Evolutionary conservation across 2,888 invertebrate species (phyloP), one percentile per base, ranked within the genome.

Genomic region (Latrodectus hesperus): DNA sequence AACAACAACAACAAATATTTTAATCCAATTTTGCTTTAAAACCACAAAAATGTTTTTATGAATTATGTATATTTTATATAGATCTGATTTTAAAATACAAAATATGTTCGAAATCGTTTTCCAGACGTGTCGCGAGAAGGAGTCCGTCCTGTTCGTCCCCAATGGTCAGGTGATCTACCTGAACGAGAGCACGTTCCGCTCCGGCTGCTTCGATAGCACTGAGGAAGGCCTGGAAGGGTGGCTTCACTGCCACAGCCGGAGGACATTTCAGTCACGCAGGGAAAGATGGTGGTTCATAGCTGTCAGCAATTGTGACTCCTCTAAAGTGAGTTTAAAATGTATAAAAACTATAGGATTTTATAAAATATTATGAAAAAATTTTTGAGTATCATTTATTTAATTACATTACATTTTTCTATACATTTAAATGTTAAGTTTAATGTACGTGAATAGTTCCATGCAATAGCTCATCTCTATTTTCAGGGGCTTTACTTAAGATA

Each of bases 251-350:
- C 68, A 76, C 12, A 86, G 83, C 22, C 38, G 81, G 16, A 64
- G 96, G 79, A 93, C 94, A 80, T 98, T 97, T 92, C 93, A 95
- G 6, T 96, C 97, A 0, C 94, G 95, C 0, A 94, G 98, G 77
- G 97, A 97, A 91, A 93, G 98, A 52, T 98, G 98, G 98, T 98
- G 98, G 98, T 98, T 96, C 91, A 94, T 98, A 55, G 97, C 96
- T 1, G 93, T 97, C 60, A 95, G 96, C 89, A 96, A 96, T 91
- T 97, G 97, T 71, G 75, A 87, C 9, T 53, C 90, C 9, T 80
- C 64, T 52, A 88, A 88, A 79, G 90, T 90, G 74, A 68, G n/a
- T 16, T 1, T 6, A 38, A 38, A 38, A 6, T 22, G 22, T 22
- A 1, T 22, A 22, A 22, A 22, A 22, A 22, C 22, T 22, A 22